A percentile compares a stretch with the other conserved stretches of the same genome.
These are phyloP conservation scores for Chrysopilus asiliformis DNA, from an alignment of 2,888 invertebrate species.

Conservation along the genomic window DNA sequence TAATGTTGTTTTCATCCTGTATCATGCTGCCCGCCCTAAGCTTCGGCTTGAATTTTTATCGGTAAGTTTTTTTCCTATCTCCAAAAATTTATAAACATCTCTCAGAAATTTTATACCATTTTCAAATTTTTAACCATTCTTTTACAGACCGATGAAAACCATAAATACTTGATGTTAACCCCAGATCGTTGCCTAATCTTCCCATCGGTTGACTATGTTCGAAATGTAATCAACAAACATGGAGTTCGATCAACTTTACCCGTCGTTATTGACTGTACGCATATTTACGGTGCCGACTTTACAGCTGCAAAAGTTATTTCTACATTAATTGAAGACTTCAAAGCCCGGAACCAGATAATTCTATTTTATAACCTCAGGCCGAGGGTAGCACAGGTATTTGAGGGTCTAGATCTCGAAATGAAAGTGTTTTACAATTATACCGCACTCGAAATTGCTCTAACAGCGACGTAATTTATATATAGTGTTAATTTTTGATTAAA, in stretches of 20 bases:
- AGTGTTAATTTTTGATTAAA: too few species aligned
- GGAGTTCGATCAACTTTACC: slow-evolving; percentile 54
- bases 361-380: slow-evolving; percentile 76
- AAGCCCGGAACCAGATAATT: slow-evolving; percentile 54
- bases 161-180: slow-evolving; percentile 68
- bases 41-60: slow-evolving; percentile 63
- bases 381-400: slow-evolving; percentile 70
- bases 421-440: slow-evolving; percentile 61
- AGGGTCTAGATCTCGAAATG: slow-evolving; percentile 61
- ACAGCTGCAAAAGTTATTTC: slow-evolving; percentile 73
- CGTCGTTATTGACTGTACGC: slow-evolving; percentile 75
- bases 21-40: slow-evolving; percentile 77
- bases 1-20: slow-evolving; percentile 71
- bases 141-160: slow-evolving; percentile 46
- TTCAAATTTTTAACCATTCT: slow-evolving; percentile 5
- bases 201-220: slow-evolving; percentile 79
- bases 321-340: slow-evolving; percentile 60
- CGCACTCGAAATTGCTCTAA: slow-evolving; percentile 53
- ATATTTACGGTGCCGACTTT: slow-evolving; percentile 78
- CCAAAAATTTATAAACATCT: too few species aligned
- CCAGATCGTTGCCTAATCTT: slow-evolving; percentile 81
- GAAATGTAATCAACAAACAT: slow-evolving; percentile 70
- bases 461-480: too few species aligned
- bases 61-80: slow-evolving; percentile 38
- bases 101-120: too few species aligned